Base-by-base conservation (phyloP, 2,113 vertebrate species). In the Sapayoa aenigma region DNA sequence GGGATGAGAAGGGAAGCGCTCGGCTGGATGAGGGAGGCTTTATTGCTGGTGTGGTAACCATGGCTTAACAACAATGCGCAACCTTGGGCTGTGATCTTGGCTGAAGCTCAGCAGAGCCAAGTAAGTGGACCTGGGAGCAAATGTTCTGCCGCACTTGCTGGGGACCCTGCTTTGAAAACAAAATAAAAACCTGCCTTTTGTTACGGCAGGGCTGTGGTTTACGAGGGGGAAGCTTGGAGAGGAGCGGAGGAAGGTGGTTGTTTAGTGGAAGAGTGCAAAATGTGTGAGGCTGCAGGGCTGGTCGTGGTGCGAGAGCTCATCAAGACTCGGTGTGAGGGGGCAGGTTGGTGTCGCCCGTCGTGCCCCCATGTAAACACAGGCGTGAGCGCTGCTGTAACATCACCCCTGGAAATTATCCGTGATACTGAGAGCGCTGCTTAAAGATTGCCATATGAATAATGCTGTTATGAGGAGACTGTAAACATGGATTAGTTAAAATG, bases 401-500 rank as follows among this genome's bases (percentile, higher is more conserved):
- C 2, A 3, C 74, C 89, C 56, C 60, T 90, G 85, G 87, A 94
- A 95, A 94, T 95, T 83, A 95, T 84, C 84, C 96, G 81, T 47
- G 77, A 46, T 87, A 81, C 94, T 87, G 87, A 47, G 65, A 65
- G 75, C 50, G 67, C 96, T 87, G 93, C 90, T 67, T 93, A 63
- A 93, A 94, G 95, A 87, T 92, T 95, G 94, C 95, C 62, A 27
- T 89, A 92, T 95, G 95, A 97, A 86, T 97, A 96, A 95, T 78
- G 96, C 86, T 81, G 95, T 96, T 96, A 95, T 55, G 93, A 96
- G 92, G 91, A 93, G 93, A 96, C 90, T 95, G 94, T 97, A 96
- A 97, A 96, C 96, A 97, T 84, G 93, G 96, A 91, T 94, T 95
- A 94, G 95, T 92, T 94, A 91, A 90, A 94, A 97, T 90, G 93